Evolutionary conservation across 2,888 invertebrate genomes (phyloP).

Genomic region (Azorinus chamasolen): DNA sequence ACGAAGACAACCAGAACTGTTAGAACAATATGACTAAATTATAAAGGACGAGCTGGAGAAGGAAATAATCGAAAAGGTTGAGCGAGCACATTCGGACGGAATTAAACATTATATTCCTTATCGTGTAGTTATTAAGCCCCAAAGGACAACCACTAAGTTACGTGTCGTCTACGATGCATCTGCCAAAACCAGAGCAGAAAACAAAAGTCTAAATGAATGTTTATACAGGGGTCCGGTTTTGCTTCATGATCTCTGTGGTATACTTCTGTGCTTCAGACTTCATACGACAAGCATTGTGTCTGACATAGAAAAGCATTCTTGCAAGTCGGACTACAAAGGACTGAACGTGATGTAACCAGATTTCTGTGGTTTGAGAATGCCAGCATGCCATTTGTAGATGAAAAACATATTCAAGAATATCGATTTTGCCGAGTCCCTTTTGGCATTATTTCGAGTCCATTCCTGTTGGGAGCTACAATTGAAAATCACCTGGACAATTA

Average conservation of each 20-base stretch:
- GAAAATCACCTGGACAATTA: slow-evolving; percentile 8
- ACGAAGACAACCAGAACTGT: slow-evolving; percentile 22
- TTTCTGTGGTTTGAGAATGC: slow-evolving; percentile 32
- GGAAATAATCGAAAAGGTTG: slow-evolving; percentile 25
- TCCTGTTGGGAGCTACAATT: slow-evolving; percentile 10
- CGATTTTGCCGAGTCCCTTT: slow-evolving; percentile 18
- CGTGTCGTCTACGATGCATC: slow-evolving; percentile 33
- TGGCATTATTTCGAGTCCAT: slow-evolving; percentile 21
- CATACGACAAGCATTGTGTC: slow-evolving; percentile 9
- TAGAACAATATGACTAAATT: slow-evolving; percentile 11
- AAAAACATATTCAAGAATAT: slow-evolving; percentile 16
- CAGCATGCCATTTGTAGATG: neutral
- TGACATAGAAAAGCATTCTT: slow-evolving; percentile 30
- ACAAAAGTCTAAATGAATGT: slow-evolving; percentile 31
- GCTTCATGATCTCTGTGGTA: slow-evolving; percentile 23
- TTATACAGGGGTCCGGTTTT: slow-evolving; percentile 28
- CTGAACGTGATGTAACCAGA: slow-evolving; percentile 28
- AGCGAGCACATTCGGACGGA: slow-evolving; percentile 1
- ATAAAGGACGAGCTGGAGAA: slow-evolving; percentile 20
- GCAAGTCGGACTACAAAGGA: slow-evolving; percentile 15
- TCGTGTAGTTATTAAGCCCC: slow-evolving; percentile 20
- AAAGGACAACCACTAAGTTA: slow-evolving; percentile 28
- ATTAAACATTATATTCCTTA: slow-evolving; percentile 25
- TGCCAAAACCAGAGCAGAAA: slow-evolving; percentile 14
- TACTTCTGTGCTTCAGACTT: slow-evolving; percentile 12